Evolutionary conservation across 2,113 vertebrate species (phyloP), one percentile per base, ranked within the genome.

Genomic region (Siniperca chuatsi): DNA sequence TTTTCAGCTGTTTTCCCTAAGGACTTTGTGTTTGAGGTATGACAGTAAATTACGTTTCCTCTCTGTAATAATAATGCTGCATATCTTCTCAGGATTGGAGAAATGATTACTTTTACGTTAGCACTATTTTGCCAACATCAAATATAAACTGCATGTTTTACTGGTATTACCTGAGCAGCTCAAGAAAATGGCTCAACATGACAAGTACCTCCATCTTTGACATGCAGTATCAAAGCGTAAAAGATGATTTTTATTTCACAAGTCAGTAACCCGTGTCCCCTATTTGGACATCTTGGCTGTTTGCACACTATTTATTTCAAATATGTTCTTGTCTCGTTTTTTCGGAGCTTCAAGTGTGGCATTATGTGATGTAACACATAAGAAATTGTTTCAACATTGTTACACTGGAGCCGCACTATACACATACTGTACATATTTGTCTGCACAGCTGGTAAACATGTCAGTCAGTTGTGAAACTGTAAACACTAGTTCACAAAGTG

Each of bases 1-100:
- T 93, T 93, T 92, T 92, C 90, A 92, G 90, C 91, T 92, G 89
- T 93, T 92, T 83, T 88, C 91, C 87, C 91, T 3, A 10, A 76
- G 90, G 92, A 83, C 61, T 75, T 57, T 75, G 67, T 82, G 82
- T 87, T 89, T 71, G 65, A 83, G 82, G 78, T 83, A 84, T 89
- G 84, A 85, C 71, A 23, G 82, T 88, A 89, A 87, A 88, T 93
- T 81, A 83, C 10, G 23, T 84, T 89, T 75, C 68, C 55, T 84
- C 64, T 85, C 77, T 81, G 77, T 89, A 89, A 90, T 71, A 73
- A 90, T 60, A 54, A 62, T 73, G 62, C 78, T 67, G 67, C 57
- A 50, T 76, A 61, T 79, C 79, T 76, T 82, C 82, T 78, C 65
- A 68, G 72, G 81, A 87, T 91, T 66, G 13, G 21, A 73, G 66